A percentile compares a stretch with the other conserved stretches of the same genome.
Conservation (phyloP, 2,888 invertebrate genomes). For the Vesta saturnalis region DNA sequence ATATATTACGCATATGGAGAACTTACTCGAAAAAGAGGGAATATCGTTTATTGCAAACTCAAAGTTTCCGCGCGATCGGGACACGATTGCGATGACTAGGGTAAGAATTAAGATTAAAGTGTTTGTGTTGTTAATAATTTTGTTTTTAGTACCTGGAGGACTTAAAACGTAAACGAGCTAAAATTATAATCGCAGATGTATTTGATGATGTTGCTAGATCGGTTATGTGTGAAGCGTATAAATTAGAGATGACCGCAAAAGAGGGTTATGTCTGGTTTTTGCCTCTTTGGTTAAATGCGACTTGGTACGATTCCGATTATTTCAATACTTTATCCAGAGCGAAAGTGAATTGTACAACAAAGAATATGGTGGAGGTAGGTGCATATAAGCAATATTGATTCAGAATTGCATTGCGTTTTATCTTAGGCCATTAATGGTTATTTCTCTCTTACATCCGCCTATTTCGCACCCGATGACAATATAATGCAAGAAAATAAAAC, state of each 20-base stretch:
- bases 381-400: too few species aligned
- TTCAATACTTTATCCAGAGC: slow-evolving; percentile 59
- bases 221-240: slow-evolving; percentile 85
- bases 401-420: not conserved
- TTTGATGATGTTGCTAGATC: slow-evolving; percentile 77
- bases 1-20: slow-evolving; percentile 77
- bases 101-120: slow-evolving; percentile 63
- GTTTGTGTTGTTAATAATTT: not conserved
- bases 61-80: slow-evolving; percentile 73
- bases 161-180: slow-evolving; percentile 72
- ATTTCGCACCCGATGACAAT: slow-evolving; percentile 69
- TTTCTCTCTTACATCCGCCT: slow-evolving; percentile 74
- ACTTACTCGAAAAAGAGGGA: slow-evolving; percentile 69
- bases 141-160: slow-evolving; percentile 70
- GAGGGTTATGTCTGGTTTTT: slow-evolving; percentile 89
- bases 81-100: slow-evolving; percentile 67
- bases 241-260: slow-evolving; percentile 73
- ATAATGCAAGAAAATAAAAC: slow-evolving; percentile 73
- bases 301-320: slow-evolving; percentile 71
- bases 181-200: slow-evolving; percentile 83
- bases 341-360: slow-evolving; percentile 68
- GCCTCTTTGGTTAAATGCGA: slow-evolving; percentile 74
- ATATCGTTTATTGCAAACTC: slow-evolving; percentile 74
- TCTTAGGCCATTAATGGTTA: slow-evolving; percentile 76
- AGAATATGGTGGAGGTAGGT: slow-evolving; percentile 68